Conservation (phyloP, 2,888 invertebrate genomes). For the Dryadula phaetusa region DNA sequence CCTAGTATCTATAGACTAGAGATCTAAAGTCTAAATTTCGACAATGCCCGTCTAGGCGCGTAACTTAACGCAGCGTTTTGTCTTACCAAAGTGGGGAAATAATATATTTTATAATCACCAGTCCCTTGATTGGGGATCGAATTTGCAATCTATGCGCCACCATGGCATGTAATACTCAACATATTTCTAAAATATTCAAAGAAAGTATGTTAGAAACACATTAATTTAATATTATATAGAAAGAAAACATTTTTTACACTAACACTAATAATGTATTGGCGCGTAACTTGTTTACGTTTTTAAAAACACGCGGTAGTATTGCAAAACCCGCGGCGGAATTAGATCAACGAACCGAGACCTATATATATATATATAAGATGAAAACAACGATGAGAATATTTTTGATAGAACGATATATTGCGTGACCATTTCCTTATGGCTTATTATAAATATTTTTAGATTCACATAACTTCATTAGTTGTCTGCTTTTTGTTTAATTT, state of each 20-base stretch:
- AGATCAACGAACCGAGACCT: constrained; percentile 20
- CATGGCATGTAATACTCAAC: not conserved
- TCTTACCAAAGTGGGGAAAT: too few species aligned
- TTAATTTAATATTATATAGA: not conserved
- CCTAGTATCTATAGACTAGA: too few species aligned
- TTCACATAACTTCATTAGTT: too few species aligned
- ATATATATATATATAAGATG: constrained; percentile 16
- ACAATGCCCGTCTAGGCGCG: too few species aligned
- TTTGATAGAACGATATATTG: not conserved
- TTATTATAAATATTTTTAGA: not conserved
- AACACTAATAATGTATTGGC: constrained; percentile 14
- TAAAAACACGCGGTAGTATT: constrained; percentile 18
- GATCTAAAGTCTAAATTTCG: too few species aligned
- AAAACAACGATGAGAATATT: constrained; percentile 5
- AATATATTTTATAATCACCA: too few species aligned
- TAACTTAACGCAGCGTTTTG: too few species aligned
- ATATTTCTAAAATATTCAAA: not conserved
- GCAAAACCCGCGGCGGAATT: constrained; percentile 15
- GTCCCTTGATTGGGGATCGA: too few species aligned
- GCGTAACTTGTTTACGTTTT: constrained; percentile 26
- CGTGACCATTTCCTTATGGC: constrained; percentile 6
- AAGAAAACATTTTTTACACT: not conserved
- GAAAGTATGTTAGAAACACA: too few species aligned
- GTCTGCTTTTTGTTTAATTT: too few species aligned
- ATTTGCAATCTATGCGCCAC: too few species aligned